Evolutionary conservation across 2,888 invertebrate genomes (phyloP), one percentile per base, ranked within the genome.

Genomic region (Alsophila aescularia): DNA sequence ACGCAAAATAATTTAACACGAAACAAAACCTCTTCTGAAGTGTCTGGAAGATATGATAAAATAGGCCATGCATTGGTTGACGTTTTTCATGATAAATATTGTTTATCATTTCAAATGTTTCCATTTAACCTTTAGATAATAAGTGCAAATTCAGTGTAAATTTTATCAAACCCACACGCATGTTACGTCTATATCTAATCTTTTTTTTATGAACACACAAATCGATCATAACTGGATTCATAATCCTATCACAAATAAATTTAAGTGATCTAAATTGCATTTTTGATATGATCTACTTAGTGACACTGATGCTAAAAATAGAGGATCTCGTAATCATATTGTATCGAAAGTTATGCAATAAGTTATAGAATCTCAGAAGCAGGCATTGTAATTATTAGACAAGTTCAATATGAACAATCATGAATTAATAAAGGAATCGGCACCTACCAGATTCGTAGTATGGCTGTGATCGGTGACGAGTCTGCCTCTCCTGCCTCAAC

Each of bases 401-500:
- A 21, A 6, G 4, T 21, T n/a, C n/a, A n/a, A n/a, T 5, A 21
- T 21, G 21, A 5, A 21, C 21, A 21, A 21, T 21, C 21, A 21
- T 6, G 6, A 21, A 21, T 5, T 6, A 5, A 21, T 21, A 21
- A 21, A 21, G 21, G 6, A 35, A n/a, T n/a, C 5, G 15, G 27
- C 0, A 74, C 83, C 79, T 64, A 91, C 91, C 91, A 67, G 91
- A 90, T 82, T 91, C 91, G 89, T 90, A 91, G 63, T 90, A 89
- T 31, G 87, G 88, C 64, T 90, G 90, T 13, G 89, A 81, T 37
- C 88, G 80, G 61, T 89, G 89, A 61, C 88, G 77, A 2, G 84
- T 58, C 42, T 83, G 87, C 58, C 85, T 81, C 16, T 89, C 89
- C 75, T 85, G 87, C 44, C 81, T 81, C 37, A 85, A 70, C 0